phyloP scores from a whole-genome alignment of 2,888 invertebrate genomes.

The Cryptus viduatorius region DNA sequence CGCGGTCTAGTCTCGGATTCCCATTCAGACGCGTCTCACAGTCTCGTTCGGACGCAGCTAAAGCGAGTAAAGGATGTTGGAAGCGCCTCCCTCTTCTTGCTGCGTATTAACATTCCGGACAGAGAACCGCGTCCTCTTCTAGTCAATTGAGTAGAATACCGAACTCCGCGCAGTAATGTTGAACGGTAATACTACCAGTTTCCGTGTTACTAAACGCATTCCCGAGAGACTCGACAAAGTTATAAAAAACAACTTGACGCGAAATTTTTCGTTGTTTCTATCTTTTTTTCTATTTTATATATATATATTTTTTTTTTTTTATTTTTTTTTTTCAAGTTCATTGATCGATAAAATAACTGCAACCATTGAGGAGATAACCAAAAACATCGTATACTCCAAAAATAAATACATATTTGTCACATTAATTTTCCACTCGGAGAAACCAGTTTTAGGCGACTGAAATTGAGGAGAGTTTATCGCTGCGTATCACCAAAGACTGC shows the following conservation, averaged over 20 bases:
- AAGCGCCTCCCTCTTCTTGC: constrained; percentile 54
- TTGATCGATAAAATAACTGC: too few relatives aligned
- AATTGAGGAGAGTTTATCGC: neutral
- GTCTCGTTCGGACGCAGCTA: constrained; percentile 41
- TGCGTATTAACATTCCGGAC: constrained; percentile 69
- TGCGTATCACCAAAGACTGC: too few relatives aligned
- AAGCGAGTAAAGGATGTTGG: constrained; percentile 42
- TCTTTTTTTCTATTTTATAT: too few relatives aligned
- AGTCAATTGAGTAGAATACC: constrained; percentile 66
- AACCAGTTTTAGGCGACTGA: too few relatives aligned
- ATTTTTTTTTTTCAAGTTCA: too few relatives aligned
- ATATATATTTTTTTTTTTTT: too few relatives aligned
- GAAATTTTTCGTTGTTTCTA: too few relatives aligned
- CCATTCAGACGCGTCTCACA: constrained; percentile 61
- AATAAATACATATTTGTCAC: too few relatives aligned
- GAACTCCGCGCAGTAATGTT: constrained; percentile 38
- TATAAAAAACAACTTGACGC: too few relatives aligned
- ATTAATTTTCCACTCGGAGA: too few relatives aligned
- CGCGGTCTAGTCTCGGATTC: constrained; percentile 26
- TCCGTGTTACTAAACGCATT: neutral
- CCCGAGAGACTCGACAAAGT: neutral
- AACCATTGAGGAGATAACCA: too few relatives aligned
- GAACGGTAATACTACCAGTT: constrained; percentile 30
- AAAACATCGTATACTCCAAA: too few relatives aligned
- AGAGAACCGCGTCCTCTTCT: constrained; percentile 62